Evolutionary conservation across 2,888 invertebrate species (phyloP).

Genomic region (Hybos culiciformis): DNA sequence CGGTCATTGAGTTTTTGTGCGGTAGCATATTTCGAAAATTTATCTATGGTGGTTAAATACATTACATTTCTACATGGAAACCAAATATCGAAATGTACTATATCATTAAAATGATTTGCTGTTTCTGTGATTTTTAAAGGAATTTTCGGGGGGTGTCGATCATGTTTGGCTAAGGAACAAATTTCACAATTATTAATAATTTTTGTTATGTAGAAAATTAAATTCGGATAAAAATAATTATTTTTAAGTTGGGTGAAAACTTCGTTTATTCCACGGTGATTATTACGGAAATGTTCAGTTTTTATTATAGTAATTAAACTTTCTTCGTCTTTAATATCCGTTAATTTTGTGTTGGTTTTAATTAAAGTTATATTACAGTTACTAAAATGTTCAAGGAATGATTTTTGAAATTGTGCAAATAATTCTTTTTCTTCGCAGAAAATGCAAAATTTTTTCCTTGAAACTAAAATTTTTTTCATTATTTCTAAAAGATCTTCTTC

Average conservation of each 20-base stretch:
- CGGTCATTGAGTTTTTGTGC: neutral
- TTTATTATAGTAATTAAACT: neutral
- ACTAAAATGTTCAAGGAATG: too few species aligned
- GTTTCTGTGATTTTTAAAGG: neutral
- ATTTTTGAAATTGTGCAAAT: neutral
- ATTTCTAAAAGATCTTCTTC: neutral
- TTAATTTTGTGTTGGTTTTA: slow-evolving; percentile 4
- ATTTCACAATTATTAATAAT: slow-evolving; percentile 3
- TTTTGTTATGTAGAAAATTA: neutral
- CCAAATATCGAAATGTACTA: slow-evolving; percentile 4
- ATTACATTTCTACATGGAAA: slow-evolving; percentile 3
- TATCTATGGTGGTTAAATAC: slow-evolving; percentile 4
- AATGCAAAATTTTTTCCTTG: slow-evolving; percentile 3
- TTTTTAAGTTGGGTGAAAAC: neutral
- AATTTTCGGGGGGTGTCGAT: slow-evolving; percentile 1
- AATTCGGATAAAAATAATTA: slow-evolving; percentile 1
- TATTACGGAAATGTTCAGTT: neutral
- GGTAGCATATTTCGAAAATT: slow-evolving; percentile 2
- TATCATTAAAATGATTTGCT: neutral
- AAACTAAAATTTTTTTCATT: slow-evolving; percentile 3
- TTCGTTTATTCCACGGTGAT: slow-evolving; percentile 4
- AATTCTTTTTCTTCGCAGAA: neutral
- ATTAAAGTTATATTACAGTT: slow-evolving; percentile 4
- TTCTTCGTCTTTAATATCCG: slow-evolving; percentile 1
- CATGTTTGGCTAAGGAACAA: slow-evolving; percentile 3